phyloP scores from a whole-genome alignment of 1,140 invertebrate species.

The Bombus vancouverensis region DNA sequence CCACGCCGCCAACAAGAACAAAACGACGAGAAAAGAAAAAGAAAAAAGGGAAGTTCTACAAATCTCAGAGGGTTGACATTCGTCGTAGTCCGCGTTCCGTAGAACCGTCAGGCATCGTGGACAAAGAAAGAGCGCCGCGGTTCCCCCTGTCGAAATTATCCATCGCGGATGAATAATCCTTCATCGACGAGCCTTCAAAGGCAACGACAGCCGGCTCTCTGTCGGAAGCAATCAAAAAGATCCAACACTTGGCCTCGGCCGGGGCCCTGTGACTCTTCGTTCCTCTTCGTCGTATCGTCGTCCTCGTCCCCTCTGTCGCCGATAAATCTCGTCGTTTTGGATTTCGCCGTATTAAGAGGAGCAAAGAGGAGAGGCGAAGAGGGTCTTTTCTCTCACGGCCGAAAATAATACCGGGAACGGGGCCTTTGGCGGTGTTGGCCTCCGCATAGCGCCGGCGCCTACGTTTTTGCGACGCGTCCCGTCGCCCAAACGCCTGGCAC shows the following conservation, averaged over 20 bases:
- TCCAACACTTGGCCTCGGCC: constrained; percentile 48
- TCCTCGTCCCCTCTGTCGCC: constrained; percentile 33
- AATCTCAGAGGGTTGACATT: constrained; percentile 28
- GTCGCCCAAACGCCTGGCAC: constrained; percentile 56
- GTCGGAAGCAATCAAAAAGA: constrained; percentile 59
- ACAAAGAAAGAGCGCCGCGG: constrained; percentile 46
- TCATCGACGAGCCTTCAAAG: constrained; percentile 58
- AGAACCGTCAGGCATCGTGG: constrained; percentile 5
- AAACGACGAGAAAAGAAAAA: background rate
- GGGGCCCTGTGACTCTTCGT: background rate
- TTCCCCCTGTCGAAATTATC: constrained; percentile 34
- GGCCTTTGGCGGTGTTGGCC: constrained; percentile 71
- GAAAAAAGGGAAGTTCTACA: background rate
- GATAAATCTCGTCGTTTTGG: constrained; percentile 64
- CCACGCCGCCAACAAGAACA: background rate
- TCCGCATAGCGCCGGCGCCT: constrained; percentile 74
- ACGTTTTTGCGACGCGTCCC: constrained; percentile 69
- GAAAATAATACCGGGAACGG: constrained; percentile 73
- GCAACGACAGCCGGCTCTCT: constrained; percentile 59
- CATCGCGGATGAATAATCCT: constrained; percentile 55
- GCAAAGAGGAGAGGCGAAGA: background rate
- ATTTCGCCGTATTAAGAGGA: constrained; percentile 67
- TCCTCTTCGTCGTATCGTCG: background rate
- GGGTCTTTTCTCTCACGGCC: constrained; percentile 66
- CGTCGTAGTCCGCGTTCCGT: background rate